Evolutionary conservation across 2,113 vertebrate genomes (phyloP), one percentile per base, ranked within the genome.

Genomic region (Leptobrachium ailaonicum): DNA sequence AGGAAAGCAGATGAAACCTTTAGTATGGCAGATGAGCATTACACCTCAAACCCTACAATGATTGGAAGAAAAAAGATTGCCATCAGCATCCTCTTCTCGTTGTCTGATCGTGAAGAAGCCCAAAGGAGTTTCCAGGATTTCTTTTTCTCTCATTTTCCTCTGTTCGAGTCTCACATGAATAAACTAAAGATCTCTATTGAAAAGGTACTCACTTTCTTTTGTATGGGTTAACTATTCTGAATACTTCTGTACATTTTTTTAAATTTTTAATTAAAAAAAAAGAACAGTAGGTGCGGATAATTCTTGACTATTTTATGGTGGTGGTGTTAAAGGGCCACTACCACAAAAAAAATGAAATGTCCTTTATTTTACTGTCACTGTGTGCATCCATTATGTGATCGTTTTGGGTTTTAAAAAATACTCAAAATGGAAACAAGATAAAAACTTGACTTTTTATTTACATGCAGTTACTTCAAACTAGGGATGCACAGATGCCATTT

Each of bases 121-220:
- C 94, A 94, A 63, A 87, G 80, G 70, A 88, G 91, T 75, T 96
- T 96, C 84, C 94, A 96, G 83, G 95, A 96, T 70, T 96, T 96
- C 87, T 96, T 96, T 84, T 96, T 96, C 74, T 96, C 95, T 66
- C 95, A 96, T 80, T 96, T 96, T 66, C 95, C 95, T 40, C 86
- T 96, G 70, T 94, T 96, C 83, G 95, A 96, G 83, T 95, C 95
- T 63, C 95, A 96, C 86, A 92, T 96, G 92, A 95, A 95, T 89
- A 95, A 94, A 82, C 89, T 96, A 82, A 96, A 96, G 88, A 91
- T 88, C 64, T 90, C 95, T 62, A 92, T 96, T 82, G 95, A 96
- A 88, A 95, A 95, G 94, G 95, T 96, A 91, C 74, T 20, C 41
- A 12, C 56, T 13, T 12, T 12, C 11, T 12, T 60, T 11, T 60